A percentile compares a stretch with the other conserved stretches of the same genome.
Evolutionary conservation across 2,888 invertebrate species (phyloP).

Genomic region (Zaprionus bogoriensis): DNA sequence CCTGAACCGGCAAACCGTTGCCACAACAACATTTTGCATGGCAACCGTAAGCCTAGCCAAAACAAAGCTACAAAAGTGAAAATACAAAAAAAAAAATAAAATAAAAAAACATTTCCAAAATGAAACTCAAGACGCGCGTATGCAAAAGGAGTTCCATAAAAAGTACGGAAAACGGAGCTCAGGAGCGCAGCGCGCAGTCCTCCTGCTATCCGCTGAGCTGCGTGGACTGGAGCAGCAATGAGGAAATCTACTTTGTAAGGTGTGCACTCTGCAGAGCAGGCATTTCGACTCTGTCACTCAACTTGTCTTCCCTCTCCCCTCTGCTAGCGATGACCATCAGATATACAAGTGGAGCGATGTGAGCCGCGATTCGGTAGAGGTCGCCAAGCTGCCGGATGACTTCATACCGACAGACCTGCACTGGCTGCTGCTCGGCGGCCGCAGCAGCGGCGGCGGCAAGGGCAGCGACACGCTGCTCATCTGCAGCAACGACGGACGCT

Average conservation of each 20-base stretch:
- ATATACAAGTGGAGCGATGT: conserved; percentile 94
- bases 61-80: conserved; percentile 4
- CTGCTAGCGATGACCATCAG: conserved; percentile 93
- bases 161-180: conserved; percentile 32
- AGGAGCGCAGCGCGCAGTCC: conserved; percentile 32
- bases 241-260: conserved; percentile 96
- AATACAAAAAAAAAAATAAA: background rate
- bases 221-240: conserved; percentile 96
- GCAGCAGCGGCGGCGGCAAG: conserved; percentile 81
- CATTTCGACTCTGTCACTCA: background rate
- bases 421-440: conserved; percentile 85
- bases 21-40: conserved; percentile 27
- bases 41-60: conserved; percentile 20
- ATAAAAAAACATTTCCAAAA: conserved; percentile 76
- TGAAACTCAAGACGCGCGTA: conserved; percentile 92
- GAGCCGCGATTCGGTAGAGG: conserved; percentile 88
- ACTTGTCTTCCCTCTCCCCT: no score
- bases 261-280: conserved; percentile 78
- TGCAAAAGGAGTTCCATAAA: conserved; percentile 88
- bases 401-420: conserved; percentile 95
- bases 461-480: conserved; percentile 90
- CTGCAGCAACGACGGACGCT: conserved; percentile 94
- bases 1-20: conserved; percentile 11
- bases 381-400: conserved; percentile 91
- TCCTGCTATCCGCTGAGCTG: conserved; percentile 90